phyloP scores from a whole-genome alignment of 2,797 vertebrate genomes.

The Leontocebus nigricollis region DNA sequence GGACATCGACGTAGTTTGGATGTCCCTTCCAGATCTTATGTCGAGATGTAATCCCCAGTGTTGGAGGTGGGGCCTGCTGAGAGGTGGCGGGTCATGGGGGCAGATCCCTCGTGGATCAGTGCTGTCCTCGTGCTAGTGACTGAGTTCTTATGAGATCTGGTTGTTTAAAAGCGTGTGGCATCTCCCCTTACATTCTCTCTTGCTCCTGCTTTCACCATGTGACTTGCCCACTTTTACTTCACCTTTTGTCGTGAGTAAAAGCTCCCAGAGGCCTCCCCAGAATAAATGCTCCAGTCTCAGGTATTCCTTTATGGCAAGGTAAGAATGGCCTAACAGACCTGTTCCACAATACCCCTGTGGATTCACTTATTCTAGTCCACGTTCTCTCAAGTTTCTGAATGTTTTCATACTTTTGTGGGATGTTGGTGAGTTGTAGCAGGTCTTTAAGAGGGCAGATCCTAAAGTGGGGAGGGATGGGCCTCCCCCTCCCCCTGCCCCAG shows the following conservation, averaged over 20 bases:
- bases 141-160: not conserved
- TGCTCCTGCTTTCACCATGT: no score
- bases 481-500: no score
- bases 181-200: no score
- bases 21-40: not conserved
- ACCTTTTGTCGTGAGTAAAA: no score
- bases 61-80: not conserved
- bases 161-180: no score
- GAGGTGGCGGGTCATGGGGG: no score
- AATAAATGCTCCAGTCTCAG: no score
- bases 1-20: not conserved
- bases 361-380: not conserved
- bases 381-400: not conserved
- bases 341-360: not conserved
- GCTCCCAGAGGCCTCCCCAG: no score
- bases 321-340: not conserved
- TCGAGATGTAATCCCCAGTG: not conserved
- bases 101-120: not conserved
- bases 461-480: not conserved
- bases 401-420: not conserved
- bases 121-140: not conserved
- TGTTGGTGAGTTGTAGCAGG: not conserved
- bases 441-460: not conserved
- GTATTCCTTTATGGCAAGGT: no score
- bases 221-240: no score